Evolutionary conservation across 1,140 invertebrate genomes (phyloP), one percentile per base, ranked within the genome.

Genomic region (Protaetia brevitarsis): DNA sequence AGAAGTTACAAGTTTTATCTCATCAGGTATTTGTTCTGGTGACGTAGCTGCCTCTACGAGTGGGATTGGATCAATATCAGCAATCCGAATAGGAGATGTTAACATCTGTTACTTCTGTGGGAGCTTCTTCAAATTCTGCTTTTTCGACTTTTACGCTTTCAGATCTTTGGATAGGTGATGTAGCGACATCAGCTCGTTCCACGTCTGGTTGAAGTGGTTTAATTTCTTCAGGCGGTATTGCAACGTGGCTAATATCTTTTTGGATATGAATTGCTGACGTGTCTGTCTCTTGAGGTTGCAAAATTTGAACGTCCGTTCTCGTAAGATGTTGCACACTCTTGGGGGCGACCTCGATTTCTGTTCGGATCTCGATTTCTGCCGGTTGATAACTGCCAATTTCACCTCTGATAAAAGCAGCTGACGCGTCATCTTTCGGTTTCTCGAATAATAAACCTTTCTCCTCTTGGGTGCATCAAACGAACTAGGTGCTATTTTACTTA

Each of bases 181-280:
- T 34, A n/a, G 31, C 31, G n/a, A 34, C 6, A 34, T 34, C 31
- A 34, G n/a, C 31, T 34, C 31, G 7, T 34, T 34, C 31, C n/a
- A n/a, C n/a, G n/a, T n/a, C n/a, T n/a, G n/a, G n/a, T n/a, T n/a
- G n/a, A n/a, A n/a, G n/a, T n/a, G n/a, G n/a, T n/a, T n/a, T n/a
- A n/a, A 62, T 67, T 64, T 66, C 51, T 7, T 66, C 63, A 6
- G 34, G 59, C 36, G 74, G 75, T 65, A 76, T 66, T 57, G 66
- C 62, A 30, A 77, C 71, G 65, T 74, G 64, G n/a, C n/a, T n/a
- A 37, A 73, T 71, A 66, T 78, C 73, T 67, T 73, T 72, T 51
- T 71, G 68, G 4, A 73, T 26, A n/a, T n/a, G n/a, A n/a, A n/a
- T n/a, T n/a, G n/a, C n/a, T n/a, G n/a, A n/a, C n/a, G n/a, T n/a